Base-by-base conservation (phyloP, 1,140 invertebrate species). In the Nilaparvata lugens region DNA sequence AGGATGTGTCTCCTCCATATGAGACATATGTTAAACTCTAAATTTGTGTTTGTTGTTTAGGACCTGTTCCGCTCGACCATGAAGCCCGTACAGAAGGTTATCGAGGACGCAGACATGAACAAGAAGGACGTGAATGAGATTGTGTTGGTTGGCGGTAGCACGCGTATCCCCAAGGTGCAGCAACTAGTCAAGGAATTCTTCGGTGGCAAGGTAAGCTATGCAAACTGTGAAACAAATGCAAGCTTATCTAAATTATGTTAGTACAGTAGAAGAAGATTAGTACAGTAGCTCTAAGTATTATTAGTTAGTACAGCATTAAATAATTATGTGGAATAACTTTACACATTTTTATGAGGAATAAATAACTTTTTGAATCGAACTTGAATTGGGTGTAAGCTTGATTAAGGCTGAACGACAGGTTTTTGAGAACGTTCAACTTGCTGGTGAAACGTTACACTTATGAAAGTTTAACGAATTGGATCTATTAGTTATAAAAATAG, bases 101-200 rank as follows among this genome's bases (percentile, higher is more conserved):
- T 99, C 64, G 95, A 98, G 76, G 97, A 99, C 78, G 93, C 95
- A 57, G 95, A 99, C 72, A 89, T 99, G 85, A 96, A 96, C 78
- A 98, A 98, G 72, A 95, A 94, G 69, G 95, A 99, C 69, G 91
- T 99, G 59, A 89, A 99, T 76, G 97, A 99, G 77, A 98, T 99
- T 71, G 96, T 99, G 7, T 78, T 99, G 25, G 97, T 99, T 28
- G 97, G 97, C 72, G 97, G 97, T 66, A 98, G 95, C 4, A 99
- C 97, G 42, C 88, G 97, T 81, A 99, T 99, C 69, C 97, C 97
- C 25, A 99, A 99, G 76, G 88, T 99, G 40, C 97, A 99, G 74
- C 93, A 98, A 73, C 77, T 99, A 52, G 95, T 99, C 35, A 98
- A 99, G 73, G 96, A 99, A 76, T 97, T 93, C 79, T 99, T 99